Evolutionary conservation across 2,113 vertebrate genomes (phyloP).

Genomic region (human (Homo sapiens)): DNA sequence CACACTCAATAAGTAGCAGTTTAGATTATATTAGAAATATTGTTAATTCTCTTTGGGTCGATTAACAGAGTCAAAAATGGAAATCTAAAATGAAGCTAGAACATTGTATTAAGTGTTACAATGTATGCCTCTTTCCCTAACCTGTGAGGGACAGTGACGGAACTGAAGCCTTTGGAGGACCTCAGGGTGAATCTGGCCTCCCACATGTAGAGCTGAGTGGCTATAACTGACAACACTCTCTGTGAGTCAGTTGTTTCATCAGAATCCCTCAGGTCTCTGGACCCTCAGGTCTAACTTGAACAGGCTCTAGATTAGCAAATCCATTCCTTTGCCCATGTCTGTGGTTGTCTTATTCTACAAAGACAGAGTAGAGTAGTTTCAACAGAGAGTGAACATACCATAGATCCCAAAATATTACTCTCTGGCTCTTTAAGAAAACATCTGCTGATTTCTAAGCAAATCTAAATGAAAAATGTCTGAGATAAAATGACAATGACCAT

Average conservation of each 20-base stretch:
- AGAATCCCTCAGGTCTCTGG: not conserved
- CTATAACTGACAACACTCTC: not conserved
- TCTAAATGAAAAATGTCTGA: not conserved
- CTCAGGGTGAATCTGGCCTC: not conserved
- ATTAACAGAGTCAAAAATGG: slow-evolving; percentile 48
- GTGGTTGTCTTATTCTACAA: not conserved
- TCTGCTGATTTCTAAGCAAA: not conserved
- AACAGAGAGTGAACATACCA: not conserved
- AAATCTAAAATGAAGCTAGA: slow-evolving; percentile 57
- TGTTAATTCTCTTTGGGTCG: slow-evolving; percentile 49
- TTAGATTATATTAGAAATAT: slow-evolving; percentile 65
- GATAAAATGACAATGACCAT: not conserved
- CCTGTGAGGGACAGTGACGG: not conserved
- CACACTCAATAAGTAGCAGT: slow-evolving; percentile 47
- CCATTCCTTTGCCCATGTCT: not conserved
- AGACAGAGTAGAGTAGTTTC: not conserved
- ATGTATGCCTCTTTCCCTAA: not conserved
- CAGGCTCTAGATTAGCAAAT: not conserved
- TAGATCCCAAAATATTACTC: not conserved
- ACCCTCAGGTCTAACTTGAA: no score
- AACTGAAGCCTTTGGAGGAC: not conserved
- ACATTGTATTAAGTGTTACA: not conserved
- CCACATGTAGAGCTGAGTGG: not conserved
- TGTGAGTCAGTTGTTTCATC: not conserved
- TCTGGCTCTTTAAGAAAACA: not conserved